Base-by-base conservation (phyloP, 2,113 vertebrate species). In the Dissostichus mawsoni region DNA sequence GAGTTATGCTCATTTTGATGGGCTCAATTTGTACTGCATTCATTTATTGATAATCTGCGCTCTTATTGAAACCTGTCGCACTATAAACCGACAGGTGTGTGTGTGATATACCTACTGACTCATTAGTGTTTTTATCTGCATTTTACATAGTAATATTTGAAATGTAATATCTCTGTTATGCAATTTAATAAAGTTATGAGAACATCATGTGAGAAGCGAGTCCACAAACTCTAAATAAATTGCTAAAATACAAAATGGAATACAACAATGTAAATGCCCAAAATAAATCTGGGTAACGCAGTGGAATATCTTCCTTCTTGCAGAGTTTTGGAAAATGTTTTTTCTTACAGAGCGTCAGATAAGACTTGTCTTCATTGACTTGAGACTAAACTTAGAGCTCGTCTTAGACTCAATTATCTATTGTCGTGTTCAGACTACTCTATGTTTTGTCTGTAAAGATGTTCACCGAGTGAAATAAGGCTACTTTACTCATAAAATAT, bases 21-120 rank as follows among this genome's bases (percentile, higher is more conserved):
- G 70, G 14, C 36, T 68, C 36, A 47, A 68, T 77, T 70, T 74
- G 69, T 74, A 70, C 70, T 62, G 29, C 36, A 73, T 59, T 63
- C 52, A 53, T 18, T 58, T 64, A 78, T 67, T 25, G 80, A 29
- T 73, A 45, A 75, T 55, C 13, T 0, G 1, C 0, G 20, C 11
- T 63, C 13, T 41, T 18, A 18, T 5, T 74, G n/a, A 53, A 80
- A 72, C 63, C 20, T 53, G 48, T 23, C 65, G n/a, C 65, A 72
- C 25, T 33, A n/a, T 11, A 67, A 73, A 9, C 25, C 51, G 17
- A 52, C 64, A 50, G 11, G 29, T 0, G 23, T 52, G 23, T 52
- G 64, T 66, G 16, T 67, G 64, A 23, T 51, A 2, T 16, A 45
- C 29, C 44, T 56, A 25, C 50, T 18, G 20, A 6, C 36, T 33